Evolutionary conservation across 2,113 vertebrate species (phyloP).

Genomic region (Potamarius usumacintae): DNA sequence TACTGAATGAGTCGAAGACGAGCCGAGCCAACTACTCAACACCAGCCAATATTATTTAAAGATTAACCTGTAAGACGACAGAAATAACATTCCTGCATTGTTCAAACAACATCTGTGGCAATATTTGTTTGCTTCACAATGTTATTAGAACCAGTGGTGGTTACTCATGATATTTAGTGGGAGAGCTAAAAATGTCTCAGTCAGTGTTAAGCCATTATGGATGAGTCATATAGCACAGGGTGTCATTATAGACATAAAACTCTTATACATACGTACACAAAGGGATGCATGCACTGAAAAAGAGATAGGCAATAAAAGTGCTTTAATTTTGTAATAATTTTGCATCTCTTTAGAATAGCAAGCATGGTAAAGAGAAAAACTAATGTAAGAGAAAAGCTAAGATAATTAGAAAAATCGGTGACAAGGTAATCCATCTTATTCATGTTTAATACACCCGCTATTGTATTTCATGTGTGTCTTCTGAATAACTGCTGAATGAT

Average conservation of each 20-base stretch:
- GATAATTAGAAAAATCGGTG: not conserved
- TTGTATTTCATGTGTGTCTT: not conserved
- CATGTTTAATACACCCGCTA: not conserved
- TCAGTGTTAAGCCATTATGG: not conserved
- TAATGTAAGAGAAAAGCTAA: no score
- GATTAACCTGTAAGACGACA: not conserved
- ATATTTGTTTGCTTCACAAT: not conserved
- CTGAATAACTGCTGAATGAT: not conserved
- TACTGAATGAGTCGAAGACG: no score
- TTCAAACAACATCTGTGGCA: not conserved
- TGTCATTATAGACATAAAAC: not conserved
- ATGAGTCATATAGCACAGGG: not conserved
- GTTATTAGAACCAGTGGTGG: not conserved
- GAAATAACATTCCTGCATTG: not conserved
- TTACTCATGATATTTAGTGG: not conserved
- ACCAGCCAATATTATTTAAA: no score
- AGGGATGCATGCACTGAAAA: not conserved
- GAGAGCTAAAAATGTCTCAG: not conserved
- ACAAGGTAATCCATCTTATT: not conserved
- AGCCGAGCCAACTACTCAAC: no score
- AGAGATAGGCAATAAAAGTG: not conserved
- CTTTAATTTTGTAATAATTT: not conserved
- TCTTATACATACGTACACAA: not conserved
- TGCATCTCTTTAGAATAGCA: not conserved
- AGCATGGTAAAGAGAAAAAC: not conserved